Conservation (phyloP, 2,888 invertebrate species). For the Rhorus exstirpatorius region DNA sequence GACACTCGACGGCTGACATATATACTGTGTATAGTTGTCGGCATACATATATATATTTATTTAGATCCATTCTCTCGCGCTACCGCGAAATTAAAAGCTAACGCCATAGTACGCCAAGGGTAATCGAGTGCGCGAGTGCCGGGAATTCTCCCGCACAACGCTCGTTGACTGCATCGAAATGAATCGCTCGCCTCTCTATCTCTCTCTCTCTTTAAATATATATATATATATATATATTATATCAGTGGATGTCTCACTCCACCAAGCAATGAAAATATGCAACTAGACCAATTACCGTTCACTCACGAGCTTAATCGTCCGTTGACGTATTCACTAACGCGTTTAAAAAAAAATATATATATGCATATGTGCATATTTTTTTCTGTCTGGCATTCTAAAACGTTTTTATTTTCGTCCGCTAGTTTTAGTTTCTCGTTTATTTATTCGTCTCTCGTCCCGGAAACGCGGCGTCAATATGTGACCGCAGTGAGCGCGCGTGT, state of each 20-base stretch:
- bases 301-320: conserved; percentile 62
- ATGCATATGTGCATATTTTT: background rate
- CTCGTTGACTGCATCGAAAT: conserved; percentile 54
- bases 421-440: conserved; percentile 2
- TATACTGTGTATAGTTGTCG: conserved; percentile 1
- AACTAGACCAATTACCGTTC: conserved; percentile 65
- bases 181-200: conserved; percentile 15
- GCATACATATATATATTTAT: conserved; percentile 20
- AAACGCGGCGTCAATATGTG: conserved; percentile 3
- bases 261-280: conserved; percentile 51
- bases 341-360: conserved; percentile 21
- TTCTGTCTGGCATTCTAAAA: background rate
- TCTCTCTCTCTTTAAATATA: background rate
- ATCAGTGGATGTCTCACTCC: background rate
- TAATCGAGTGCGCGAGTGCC: conserved; percentile 56
- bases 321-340: conserved; percentile 53
- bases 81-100: conserved; percentile 66
- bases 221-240: no score
- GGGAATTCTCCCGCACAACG: conserved; percentile 6
- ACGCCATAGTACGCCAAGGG: conserved; percentile 42
- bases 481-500: conserved; percentile 4
- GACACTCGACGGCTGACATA: conserved; percentile 35
- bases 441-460: conserved; percentile 9
- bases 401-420: conserved; percentile 29
- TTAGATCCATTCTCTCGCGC: conserved; percentile 35